A percentile compares a stretch with the other conserved stretches of the same genome.
These are phyloP conservation scores for Drosophila insularis DNA, from an alignment of 1,140 invertebrate genomes.

Conservation along the genomic window DNA sequence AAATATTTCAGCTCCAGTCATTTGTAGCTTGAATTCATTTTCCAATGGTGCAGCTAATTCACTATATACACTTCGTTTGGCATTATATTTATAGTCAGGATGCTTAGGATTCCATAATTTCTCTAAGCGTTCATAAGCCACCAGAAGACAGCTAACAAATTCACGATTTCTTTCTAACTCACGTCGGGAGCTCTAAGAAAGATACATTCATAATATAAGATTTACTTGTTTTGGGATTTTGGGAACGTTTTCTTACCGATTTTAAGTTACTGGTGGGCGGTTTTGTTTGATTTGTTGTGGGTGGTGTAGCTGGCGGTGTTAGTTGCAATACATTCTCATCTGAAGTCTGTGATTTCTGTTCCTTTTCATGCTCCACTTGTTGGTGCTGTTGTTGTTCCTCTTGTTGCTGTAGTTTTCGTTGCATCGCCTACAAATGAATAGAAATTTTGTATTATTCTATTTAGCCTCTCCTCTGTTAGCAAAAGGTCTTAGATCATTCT, in stretches of 20 bases:
- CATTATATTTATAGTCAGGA: slow-evolving; percentile 74
- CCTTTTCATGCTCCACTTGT: slow-evolving; percentile 6
- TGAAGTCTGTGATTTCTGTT: slow-evolving; percentile 25
- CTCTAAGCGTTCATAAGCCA: slow-evolving; percentile 68
- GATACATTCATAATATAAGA: background rate
- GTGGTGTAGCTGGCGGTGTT: slow-evolving; percentile 63
- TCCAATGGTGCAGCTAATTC: slow-evolving; percentile 64
- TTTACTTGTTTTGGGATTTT: background rate
- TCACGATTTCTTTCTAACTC: slow-evolving; percentile 70
- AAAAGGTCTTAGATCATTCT: slow-evolving; percentile 41
- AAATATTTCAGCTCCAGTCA: slow-evolving; percentile 65
- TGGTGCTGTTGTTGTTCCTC: slow-evolving; percentile 10
- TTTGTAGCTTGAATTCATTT: slow-evolving; percentile 48
- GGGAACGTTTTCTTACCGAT: slow-evolving; percentile 42
- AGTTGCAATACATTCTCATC: slow-evolving; percentile 62
- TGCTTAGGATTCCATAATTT: slow-evolving; percentile 78
- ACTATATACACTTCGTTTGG: slow-evolving; percentile 62
- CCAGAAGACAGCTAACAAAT: slow-evolving; percentile 56
- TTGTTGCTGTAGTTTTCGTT: slow-evolving; percentile 53
- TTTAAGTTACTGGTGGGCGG: slow-evolving; percentile 65
- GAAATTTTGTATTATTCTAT: slow-evolving; percentile 33
- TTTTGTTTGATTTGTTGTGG: slow-evolving; percentile 53
- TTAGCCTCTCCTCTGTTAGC: slow-evolving; percentile 52
- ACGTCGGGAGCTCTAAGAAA: slow-evolving; percentile 51
- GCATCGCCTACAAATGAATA: slow-evolving; percentile 55